phyloP scores from a whole-genome alignment of 2,113 vertebrate genomes.

The Engraulis encrasicolus region DNA sequence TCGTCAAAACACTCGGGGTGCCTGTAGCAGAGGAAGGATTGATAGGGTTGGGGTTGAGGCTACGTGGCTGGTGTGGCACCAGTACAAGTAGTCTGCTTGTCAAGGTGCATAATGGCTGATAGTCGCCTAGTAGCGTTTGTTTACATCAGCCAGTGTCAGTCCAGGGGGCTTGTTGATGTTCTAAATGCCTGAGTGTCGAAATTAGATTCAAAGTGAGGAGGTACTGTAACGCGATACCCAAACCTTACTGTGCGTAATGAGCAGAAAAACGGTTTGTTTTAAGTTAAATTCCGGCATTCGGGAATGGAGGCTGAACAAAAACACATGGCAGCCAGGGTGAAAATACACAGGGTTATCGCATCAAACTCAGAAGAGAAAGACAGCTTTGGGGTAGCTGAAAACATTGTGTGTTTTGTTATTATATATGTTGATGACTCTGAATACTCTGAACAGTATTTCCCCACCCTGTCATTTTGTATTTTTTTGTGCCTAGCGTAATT shows the following conservation, averaged over 20 bases:
- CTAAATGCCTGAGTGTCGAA: not conserved
- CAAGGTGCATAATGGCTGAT: constrained; percentile 4
- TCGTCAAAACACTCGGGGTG: not conserved
- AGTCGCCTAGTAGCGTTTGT: constrained; percentile 10
- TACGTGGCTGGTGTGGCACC: not conserved
- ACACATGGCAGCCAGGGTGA: not conserved
- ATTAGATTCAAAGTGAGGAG: not conserved
- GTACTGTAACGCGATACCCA: not conserved
- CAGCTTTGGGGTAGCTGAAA: not conserved
- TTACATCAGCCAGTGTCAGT: constrained; percentile 8
- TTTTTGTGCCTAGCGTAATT: not conserved
- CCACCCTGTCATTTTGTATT: not conserved
- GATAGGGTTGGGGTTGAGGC: not conserved
- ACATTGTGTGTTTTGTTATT: not conserved
- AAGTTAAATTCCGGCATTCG: constrained; percentile 3
- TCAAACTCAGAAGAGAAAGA: not conserved
- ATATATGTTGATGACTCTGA: not conserved
- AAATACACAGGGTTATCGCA: not conserved
- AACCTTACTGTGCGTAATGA: constrained; percentile 13
- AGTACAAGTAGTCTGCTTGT: constrained; percentile 2
- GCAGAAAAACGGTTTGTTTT: constrained; percentile 4
- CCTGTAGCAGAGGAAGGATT: not conserved
- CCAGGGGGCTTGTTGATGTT: not conserved
- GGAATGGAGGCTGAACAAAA: not conserved
- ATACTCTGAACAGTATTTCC: not conserved